Evolutionary conservation across 2,888 invertebrate species (phyloP).

Genomic region (Argyra leucocephala): DNA sequence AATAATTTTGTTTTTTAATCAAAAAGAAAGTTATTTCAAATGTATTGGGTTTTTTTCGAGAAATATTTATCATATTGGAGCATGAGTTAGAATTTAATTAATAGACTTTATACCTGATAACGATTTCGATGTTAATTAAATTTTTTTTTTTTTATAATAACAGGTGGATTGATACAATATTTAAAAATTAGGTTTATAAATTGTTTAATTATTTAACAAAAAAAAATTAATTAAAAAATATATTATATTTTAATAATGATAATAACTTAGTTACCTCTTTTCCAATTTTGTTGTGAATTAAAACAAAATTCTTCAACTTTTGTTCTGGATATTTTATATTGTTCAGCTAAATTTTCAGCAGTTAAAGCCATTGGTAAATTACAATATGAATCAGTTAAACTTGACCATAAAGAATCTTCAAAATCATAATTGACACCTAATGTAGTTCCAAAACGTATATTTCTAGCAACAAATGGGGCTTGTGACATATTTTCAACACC

Average conservation of each 20-base stretch:
- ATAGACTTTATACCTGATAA: no score
- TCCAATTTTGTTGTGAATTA: conserved; percentile 80
- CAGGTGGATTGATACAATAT: no score
- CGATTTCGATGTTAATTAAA: no score
- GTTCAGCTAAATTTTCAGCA: conserved; percentile 83
- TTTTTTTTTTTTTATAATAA: no score
- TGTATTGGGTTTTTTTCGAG: no score
- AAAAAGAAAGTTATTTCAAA: no score
- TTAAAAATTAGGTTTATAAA: no score
- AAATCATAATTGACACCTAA: conserved; percentile 67
- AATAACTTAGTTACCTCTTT: conserved; percentile 56
- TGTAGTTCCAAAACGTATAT: conserved; percentile 77
- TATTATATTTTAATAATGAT: no score
- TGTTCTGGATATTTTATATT: conserved; percentile 69
- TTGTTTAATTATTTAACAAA: no score
- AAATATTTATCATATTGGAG: no score
- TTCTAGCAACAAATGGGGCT: conserved; percentile 75
- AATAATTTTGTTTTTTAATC: no score
- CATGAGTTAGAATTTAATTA: no score
- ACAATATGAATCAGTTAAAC: conserved; percentile 78
- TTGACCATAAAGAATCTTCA: conserved; percentile 85
- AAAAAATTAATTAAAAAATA: neutral
- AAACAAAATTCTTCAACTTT: conserved; percentile 80
- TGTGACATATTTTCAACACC: conserved; percentile 96
- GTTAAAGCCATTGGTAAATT: conserved; percentile 93